phyloP scores from a whole-genome alignment of 2,888 invertebrate genomes.

The Rhamnusium bicolor region DNA sequence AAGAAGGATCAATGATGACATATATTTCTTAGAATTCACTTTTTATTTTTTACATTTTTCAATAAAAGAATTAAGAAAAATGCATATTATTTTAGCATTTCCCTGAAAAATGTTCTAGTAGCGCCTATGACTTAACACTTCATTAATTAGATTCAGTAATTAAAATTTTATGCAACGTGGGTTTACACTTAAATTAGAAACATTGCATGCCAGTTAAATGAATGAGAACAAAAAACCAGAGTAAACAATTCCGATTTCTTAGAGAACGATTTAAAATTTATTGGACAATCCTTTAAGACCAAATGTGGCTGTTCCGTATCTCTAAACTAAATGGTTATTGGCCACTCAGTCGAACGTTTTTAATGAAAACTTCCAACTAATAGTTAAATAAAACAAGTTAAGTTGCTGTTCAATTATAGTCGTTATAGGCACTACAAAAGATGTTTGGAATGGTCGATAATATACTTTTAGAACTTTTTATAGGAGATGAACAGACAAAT shows the following conservation, averaged over 20 bases:
- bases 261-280: conserved; percentile 7
- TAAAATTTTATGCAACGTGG: too few relatives aligned
- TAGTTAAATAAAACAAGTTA: conserved; percentile 11
- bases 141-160: too few relatives aligned
- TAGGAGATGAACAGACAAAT: conserved; percentile 3
- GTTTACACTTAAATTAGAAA: not conserved
- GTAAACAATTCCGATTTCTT: conserved; percentile 8
- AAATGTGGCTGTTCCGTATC: conserved; percentile 3
- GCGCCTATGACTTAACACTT: too few relatives aligned
- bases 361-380: conserved; percentile 2
- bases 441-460: conserved; percentile 20
- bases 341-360: not conserved
- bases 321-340: not conserved
- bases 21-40: too few relatives aligned
- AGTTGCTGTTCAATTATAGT: conserved; percentile 8
- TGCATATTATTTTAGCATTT: too few relatives aligned
- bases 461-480: conserved; percentile 12
- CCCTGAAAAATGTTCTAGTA: too few relatives aligned
- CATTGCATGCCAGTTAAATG: not conserved
- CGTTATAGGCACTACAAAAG: conserved; percentile 11
- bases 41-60: too few relatives aligned
- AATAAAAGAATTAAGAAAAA: too few relatives aligned
- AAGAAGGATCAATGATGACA: too few relatives aligned
- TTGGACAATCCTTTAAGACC: not conserved
- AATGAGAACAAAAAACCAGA: not conserved